These are phyloP conservation scores for Plebejus argus DNA, from an alignment of 2,888 invertebrate genomes.

Conservation along the genomic window DNA sequence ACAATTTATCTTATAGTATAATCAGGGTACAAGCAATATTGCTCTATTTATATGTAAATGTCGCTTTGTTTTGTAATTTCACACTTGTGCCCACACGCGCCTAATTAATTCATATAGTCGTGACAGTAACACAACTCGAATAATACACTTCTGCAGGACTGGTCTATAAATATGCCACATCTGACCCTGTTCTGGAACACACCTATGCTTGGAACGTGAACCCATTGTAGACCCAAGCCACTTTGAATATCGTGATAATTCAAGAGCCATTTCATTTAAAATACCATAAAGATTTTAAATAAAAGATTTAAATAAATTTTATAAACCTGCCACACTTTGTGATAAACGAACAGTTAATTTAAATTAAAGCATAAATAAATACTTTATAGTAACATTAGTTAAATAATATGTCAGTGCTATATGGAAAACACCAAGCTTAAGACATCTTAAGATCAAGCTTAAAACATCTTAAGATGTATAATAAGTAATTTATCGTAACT, in stretches of 20 bases:
- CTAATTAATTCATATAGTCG: conserved; percentile 28
- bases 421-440: background rate
- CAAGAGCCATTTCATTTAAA: background rate
- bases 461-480: background rate
- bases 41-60: conserved; percentile 60
- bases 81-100: conserved; percentile 46
- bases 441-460: too few species aligned
- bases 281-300: too few species aligned
- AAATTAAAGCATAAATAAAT: background rate
- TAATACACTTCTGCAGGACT: conserved; percentile 17
- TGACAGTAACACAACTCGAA: conserved; percentile 2
- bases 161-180: conserved; percentile 18
- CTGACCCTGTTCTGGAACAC: conserved; percentile 24
- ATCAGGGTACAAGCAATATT: background rate
- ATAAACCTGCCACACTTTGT: background rate
- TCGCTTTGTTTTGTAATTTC: conserved; percentile 54
- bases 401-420: conserved; percentile 6
- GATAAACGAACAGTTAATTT: background rate
- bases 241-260: background rate
- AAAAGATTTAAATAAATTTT: too few species aligned
- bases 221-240: background rate
- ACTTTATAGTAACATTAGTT: background rate
- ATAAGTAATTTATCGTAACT: background rate
- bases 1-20: background rate
- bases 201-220: conserved; percentile 14